phyloP scores from a whole-genome alignment of 2,888 invertebrate species.

The Eupeodes latifasciatus region DNA sequence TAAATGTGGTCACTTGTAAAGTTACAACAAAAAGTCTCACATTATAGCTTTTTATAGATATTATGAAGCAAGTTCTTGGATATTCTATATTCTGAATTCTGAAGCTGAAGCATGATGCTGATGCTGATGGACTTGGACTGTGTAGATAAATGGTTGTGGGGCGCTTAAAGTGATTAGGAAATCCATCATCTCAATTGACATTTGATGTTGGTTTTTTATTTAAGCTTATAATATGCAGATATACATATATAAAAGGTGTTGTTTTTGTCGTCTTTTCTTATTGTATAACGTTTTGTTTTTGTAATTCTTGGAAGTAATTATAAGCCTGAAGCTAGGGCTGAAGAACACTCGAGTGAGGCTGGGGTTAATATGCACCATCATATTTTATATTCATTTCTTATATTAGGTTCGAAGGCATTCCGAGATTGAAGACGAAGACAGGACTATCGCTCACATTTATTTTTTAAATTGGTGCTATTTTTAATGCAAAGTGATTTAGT shows the following conservation, averaged over 20 bases:
- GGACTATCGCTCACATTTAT: constrained; percentile 29
- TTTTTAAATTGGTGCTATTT: constrained; percentile 34
- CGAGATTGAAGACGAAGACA: neutral
- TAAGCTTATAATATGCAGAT: constrained; percentile 24
- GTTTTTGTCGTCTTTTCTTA: neutral
- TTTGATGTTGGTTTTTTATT: constrained; percentile 38
- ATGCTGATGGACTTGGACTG: constrained; percentile 62
- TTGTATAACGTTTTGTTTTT: too few relatives aligned
- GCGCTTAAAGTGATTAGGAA: constrained; percentile 65
- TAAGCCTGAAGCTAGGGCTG: neutral
- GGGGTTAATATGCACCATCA: neutral
- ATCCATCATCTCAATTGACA: constrained; percentile 71
- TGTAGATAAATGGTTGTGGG: constrained; percentile 65
- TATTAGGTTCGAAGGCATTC: neutral
- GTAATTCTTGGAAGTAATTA: constrained; percentile 22
- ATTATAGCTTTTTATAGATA: neutral
- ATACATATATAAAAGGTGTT: neutral
- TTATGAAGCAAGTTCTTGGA: constrained; percentile 27
- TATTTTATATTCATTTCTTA: neutral
- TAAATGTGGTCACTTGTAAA: constrained; percentile 36
- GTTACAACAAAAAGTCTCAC: constrained; percentile 6
- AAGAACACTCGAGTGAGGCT: too few relatives aligned
- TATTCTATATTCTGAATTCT: too few relatives aligned
- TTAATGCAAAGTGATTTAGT: constrained; percentile 28
- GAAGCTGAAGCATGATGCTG: too few relatives aligned